A percentile compares a stretch with the other conserved stretches of the same genome.
Evolutionary conservation across 2,888 invertebrate species (phyloP).

Genomic region (Teleiodes luculella): DNA sequence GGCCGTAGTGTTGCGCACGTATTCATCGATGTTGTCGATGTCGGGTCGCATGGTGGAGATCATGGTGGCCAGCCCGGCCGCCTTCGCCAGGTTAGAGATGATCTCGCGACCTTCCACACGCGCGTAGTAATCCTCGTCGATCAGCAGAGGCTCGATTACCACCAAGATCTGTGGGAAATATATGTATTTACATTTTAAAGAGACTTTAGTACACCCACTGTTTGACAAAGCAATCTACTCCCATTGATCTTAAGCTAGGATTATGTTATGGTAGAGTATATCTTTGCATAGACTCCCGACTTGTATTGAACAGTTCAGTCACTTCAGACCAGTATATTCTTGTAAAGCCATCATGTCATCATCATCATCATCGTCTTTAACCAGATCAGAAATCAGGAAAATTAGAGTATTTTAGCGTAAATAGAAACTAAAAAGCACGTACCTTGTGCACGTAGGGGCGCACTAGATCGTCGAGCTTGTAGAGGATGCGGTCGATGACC

Average conservation of each 20-base stretch:
- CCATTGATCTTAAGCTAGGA: no score
- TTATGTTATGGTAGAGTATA: no score
- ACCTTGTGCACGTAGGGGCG: conserved; percentile 99
- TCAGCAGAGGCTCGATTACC: conserved; percentile 98
- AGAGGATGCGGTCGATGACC: conserved; percentile 98
- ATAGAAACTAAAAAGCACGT: not conserved
- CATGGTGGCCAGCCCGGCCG: conserved; percentile 99
- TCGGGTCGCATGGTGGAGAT: conserved; percentile 99
- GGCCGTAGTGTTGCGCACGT: conserved; percentile 99
- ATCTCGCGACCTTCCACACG: conserved; percentile 99
- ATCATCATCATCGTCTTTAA: not conserved
- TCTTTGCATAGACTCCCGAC: no score
- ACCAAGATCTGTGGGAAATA: conserved; percentile 87
- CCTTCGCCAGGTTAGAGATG: conserved; percentile 99
- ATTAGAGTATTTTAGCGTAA: no score
- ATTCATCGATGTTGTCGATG: conserved; percentile 99
- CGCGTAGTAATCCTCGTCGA: conserved; percentile 99
- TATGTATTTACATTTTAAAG: not conserved
- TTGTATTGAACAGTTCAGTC: no score
- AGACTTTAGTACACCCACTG: no score
- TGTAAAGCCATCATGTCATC: no score
- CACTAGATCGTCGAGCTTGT: conserved; percentile 98
- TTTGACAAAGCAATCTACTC: no score
- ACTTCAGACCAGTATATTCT: no score
- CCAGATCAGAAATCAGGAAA: no score